Percentiles rank a stretch among this genome's conserved stretches.
Evolutionary conservation across 2,888 invertebrate genomes (phyloP).

Genomic region (Drosophila neonasuta): DNA sequence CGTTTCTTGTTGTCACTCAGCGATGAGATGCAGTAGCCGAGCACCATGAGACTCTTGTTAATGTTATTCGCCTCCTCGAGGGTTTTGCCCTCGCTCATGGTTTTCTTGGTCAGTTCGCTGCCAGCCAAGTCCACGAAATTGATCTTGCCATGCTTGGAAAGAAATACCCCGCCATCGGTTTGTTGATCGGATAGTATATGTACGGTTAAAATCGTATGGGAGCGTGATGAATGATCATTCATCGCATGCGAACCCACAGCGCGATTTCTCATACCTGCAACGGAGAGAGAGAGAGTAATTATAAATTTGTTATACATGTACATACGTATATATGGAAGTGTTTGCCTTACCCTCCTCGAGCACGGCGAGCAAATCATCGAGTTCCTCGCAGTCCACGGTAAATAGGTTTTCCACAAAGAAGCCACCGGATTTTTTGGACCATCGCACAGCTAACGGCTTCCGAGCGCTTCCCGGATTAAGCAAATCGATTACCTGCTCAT

Average conservation of each 20-base stretch:
- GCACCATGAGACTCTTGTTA: conserved; percentile 96
- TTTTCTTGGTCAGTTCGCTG: conserved; percentile 97
- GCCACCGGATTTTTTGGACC: conserved; percentile 95
- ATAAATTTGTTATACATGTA: neutral
- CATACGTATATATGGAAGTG: neutral
- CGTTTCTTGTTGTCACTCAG: conserved; percentile 91
- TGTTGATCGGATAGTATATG: conserved; percentile 93
- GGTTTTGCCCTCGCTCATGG: conserved; percentile 92
- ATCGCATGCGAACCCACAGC: conserved; percentile 95
- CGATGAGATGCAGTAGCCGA: conserved; percentile 97
- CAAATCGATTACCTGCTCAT: conserved; percentile 92
- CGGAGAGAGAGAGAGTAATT: neutral
- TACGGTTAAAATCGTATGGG: conserved; percentile 91
- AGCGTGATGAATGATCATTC: conserved; percentile 96
- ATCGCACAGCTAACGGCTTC: conserved; percentile 91
- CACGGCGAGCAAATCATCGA: conserved; percentile 95
- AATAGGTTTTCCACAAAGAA: conserved; percentile 99
- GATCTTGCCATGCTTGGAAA: conserved; percentile 95
- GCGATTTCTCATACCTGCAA: conserved; percentile 92
- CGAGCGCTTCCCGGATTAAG: conserved; percentile 92
- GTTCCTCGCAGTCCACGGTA: conserved; percentile 95
- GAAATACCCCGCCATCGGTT: conserved; percentile 90
- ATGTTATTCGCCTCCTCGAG: conserved; percentile 97
- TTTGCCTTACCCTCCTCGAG: conserved; percentile 91
- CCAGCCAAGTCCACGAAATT: conserved; percentile 98